Conservation (phyloP, 2,113 vertebrate species). For the Lipotes vexillifer region DNA sequence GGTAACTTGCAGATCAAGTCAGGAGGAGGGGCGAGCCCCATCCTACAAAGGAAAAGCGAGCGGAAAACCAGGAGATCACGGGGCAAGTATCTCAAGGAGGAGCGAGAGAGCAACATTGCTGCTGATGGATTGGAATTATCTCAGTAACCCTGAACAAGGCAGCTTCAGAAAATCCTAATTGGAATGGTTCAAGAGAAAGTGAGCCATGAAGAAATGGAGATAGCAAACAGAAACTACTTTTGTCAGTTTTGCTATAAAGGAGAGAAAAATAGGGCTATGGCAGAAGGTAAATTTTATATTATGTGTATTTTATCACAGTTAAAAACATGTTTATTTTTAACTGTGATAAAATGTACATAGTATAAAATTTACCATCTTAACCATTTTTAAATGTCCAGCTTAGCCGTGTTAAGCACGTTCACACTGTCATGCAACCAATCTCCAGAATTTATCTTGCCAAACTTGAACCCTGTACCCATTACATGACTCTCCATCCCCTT, state of each 20-base stretch:
- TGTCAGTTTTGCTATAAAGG: background rate
- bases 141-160: background rate
- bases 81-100: background rate
- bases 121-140: no score
- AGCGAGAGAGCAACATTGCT: background rate
- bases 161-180: background rate
- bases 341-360: background rate
- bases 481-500: background rate
- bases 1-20: no score
- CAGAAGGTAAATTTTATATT: no score
- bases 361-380: background rate
- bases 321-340: background rate
- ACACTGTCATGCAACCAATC: background rate
- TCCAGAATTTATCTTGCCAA: background rate
- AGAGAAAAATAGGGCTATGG: background rate
- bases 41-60: background rate
- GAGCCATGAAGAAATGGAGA: background rate
- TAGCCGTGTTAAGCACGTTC: background rate
- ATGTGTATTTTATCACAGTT: no score
- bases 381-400: background rate
- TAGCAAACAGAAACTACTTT: background rate
- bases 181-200: background rate
- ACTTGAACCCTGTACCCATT: background rate
- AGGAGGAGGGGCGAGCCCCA: background rate
- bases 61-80: background rate